Base-by-base conservation (phyloP, 2,797 vertebrate genomes). In the Pampus argenteus region DNA sequence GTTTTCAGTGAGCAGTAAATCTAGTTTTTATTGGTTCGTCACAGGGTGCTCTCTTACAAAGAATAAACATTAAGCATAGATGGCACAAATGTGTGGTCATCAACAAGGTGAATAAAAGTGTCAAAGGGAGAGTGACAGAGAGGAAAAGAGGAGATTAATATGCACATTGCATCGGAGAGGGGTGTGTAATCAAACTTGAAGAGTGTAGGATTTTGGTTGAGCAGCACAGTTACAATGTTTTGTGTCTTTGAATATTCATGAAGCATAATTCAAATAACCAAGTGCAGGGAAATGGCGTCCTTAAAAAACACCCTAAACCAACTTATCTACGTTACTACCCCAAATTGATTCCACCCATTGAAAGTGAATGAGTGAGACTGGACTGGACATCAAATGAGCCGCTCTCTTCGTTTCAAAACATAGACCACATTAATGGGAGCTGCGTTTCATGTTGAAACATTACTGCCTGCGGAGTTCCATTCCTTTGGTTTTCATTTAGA, bases 41-140 rank as follows among this genome's bases (percentile, higher is more conserved):
- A 83, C 82, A 51, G 80, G 66, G 67, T 75, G 79, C 81, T 88
- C 52, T 60, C 82, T 77, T 64, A 82, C 78, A 80, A 84, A 89
- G 83, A 86, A 85, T 82, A 90, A 92, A 91, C 86, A 89, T 84
- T 85, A 92, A 84, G 85, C 76, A 57, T 83, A 78, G 83, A 91
- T 86, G 87, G 78, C 67, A 66, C 59, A 45, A 86, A 90, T 76
- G 73, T 76, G 74, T 69, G 52, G 44, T 74, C 15, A 81, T 61
- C 15, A 73, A 75, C 82, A 83, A 78, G 76, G 75, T 45, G 67
- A 82, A 91, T 92, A 88, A 88, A 92, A 78, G 87, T 87, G 91
- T 91, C 79, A 58, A 14, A 51, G 28, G 62, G 36, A 69, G 72
- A 71, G 62, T 66, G 82, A 85, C 65, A 14, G 71, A 78, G 59